phyloP scores from a whole-genome alignment of 92 coral and sea anemone species.

The Actinernus sp. region DNA sequence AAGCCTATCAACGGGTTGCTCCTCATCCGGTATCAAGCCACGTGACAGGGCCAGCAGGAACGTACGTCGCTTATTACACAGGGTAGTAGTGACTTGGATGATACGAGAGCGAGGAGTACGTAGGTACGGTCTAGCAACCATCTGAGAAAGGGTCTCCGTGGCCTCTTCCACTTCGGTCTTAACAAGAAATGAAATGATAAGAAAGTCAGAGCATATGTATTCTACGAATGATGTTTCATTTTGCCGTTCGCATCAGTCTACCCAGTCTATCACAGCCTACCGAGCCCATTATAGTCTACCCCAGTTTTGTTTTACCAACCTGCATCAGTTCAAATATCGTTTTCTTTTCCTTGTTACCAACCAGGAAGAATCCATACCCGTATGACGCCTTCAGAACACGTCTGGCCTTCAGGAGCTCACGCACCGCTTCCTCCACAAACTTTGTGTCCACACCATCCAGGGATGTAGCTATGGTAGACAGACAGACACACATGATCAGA shows the following conservation, averaged over 20 bases:
- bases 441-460: slow-evolving; percentile 83
- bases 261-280: too few species aligned
- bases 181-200: too few species aligned
- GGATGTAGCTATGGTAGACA: slow-evolving; percentile 49
- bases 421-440: slow-evolving; percentile 94
- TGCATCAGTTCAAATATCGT: slow-evolving; percentile 96
- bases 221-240: too few species aligned
- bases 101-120: slow-evolving; percentile 93
- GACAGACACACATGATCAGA: background rate
- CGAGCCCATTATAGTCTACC: too few species aligned
- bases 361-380: slow-evolving; percentile 87
- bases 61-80: slow-evolving; percentile 80
- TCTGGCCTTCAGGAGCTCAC: slow-evolving; percentile 80
- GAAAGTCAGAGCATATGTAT: too few species aligned
- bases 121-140: slow-evolving; percentile 97
- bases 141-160: slow-evolving; percentile 90
- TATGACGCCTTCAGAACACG: slow-evolving; percentile 92
- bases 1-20: slow-evolving; percentile 38
- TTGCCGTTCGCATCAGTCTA: too few species aligned
- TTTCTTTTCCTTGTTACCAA: slow-evolving; percentile 90
- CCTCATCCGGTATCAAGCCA: slow-evolving; percentile 97
- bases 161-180: slow-evolving; percentile 98
- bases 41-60: slow-evolving; percentile 93
- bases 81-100: slow-evolving; percentile 80
- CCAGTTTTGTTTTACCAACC: slow-evolving; percentile 34